Conservation (phyloP, 2,113 vertebrate species). For the Anas platyrhynchos region DNA sequence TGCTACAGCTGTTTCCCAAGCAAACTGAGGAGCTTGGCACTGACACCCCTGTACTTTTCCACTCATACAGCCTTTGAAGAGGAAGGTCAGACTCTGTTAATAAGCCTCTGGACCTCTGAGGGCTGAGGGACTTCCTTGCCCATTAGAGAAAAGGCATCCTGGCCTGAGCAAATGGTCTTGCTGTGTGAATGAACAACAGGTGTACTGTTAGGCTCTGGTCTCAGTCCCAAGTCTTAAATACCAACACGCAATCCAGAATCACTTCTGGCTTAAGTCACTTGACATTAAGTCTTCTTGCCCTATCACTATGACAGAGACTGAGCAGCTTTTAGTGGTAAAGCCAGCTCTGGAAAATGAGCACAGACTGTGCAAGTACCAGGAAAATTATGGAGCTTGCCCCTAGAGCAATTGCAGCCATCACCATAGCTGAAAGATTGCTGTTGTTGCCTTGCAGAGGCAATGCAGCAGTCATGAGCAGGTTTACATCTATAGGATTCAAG, state of each 20-base stretch:
- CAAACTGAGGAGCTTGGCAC: constrained; percentile 42
- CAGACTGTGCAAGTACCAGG: not conserved
- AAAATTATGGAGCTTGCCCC: not conserved
- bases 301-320: not conserved
- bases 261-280: not conserved
- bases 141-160: not conserved
- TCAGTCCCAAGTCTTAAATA: not conserved
- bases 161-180: not conserved
- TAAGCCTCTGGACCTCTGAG: not conserved
- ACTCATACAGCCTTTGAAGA: not conserved
- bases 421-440: not conserved
- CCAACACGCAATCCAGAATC: not conserved
- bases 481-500: not conserved
- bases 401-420: rapidly evolving
- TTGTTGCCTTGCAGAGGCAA: rapidly evolving
- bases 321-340: not conserved
- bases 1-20: constrained; percentile 61
- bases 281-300: not conserved
- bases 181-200: not conserved
- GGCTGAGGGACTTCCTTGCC: not conserved
- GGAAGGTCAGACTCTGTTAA: constrained; percentile 9
- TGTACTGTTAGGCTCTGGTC: not conserved
- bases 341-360: not conserved
- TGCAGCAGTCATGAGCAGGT: not conserved
- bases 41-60: constrained; percentile 35